phyloP scores from a whole-genome alignment of 2,113 vertebrate species.

The Sciurus niger region DNA sequence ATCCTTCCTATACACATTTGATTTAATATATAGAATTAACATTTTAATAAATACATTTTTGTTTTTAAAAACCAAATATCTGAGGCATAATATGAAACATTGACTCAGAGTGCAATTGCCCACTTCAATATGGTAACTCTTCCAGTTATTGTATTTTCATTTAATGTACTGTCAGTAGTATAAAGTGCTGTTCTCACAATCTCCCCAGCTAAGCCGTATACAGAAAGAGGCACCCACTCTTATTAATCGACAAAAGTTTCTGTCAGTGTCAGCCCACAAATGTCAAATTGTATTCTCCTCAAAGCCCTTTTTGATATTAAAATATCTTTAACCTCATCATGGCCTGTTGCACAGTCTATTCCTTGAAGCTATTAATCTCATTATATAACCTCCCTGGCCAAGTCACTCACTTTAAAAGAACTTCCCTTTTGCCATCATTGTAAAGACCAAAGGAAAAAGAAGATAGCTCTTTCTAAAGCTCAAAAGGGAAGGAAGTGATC shows the following conservation, averaged over 20 bases:
- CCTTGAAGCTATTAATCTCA: constrained; percentile 78
- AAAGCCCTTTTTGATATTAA: constrained; percentile 76
- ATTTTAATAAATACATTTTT: constrained; percentile 16
- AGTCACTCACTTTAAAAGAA: constrained; percentile 75
- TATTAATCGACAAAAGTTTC: constrained; percentile 66
- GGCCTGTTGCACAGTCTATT: neutral
- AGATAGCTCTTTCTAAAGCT: constrained; percentile 77
- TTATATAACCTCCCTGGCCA: constrained; percentile 69
- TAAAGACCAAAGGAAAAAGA: constrained; percentile 76
- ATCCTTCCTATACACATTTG: neutral
- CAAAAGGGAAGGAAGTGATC: constrained; percentile 80
- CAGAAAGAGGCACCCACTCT: constrained; percentile 45
- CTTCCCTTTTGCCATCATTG: constrained; percentile 69
- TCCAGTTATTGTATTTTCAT: constrained; percentile 32
- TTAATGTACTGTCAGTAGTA: neutral
- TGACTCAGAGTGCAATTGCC: neutral
- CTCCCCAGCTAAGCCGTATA: neutral
- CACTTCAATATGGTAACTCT: neutral
- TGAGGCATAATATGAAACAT: constrained; percentile 23
- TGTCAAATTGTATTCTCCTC: constrained; percentile 69
- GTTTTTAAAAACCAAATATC: constrained; percentile 30
- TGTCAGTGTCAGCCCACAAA: constrained; percentile 57
- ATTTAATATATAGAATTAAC: neutral
- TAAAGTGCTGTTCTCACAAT: constrained; percentile 26
- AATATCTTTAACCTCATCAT: constrained; percentile 80